Percentiles rank a stretch among this genome's conserved stretches.
These are phyloP conservation scores for Cardinalis cardinalis DNA, from an alignment of 2,113 vertebrate species.

Conservation along the genomic window DNA sequence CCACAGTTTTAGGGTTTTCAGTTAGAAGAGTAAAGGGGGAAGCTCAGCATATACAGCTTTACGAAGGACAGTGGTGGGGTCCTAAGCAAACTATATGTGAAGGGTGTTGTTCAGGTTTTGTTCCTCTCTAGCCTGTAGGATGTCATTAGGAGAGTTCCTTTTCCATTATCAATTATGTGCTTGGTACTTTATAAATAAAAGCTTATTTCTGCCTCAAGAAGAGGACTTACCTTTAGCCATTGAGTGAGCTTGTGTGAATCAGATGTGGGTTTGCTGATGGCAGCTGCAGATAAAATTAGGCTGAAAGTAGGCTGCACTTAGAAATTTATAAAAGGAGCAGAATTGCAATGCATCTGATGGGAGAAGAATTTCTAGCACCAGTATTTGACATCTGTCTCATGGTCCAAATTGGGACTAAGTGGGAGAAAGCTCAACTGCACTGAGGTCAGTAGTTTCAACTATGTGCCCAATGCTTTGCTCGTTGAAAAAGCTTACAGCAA, in stretches of 20 bases:
- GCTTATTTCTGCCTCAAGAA: not conserved
- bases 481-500: not conserved
- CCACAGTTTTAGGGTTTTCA: fast-evolving
- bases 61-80: not conserved
- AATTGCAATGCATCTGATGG: not conserved
- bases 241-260: not conserved
- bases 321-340: not conserved
- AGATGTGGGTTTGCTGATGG: not conserved
- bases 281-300: not conserved
- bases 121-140: not conserved
- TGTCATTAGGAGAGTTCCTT: not conserved
- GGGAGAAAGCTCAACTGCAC: not conserved
- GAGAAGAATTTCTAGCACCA: not conserved
- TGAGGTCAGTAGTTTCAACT: not conserved
- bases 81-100: not conserved
- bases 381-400: not conserved
- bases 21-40: not conserved
- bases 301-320: not conserved
- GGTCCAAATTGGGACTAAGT: not conserved
- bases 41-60: not conserved
- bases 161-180: not conserved
- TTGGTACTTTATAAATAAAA: not conserved
- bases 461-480: not conserved
- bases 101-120: not conserved
- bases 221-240: not conserved